Base-by-base conservation (phyloP, 2,888 invertebrate species). In the Pandemis corylana region DNA sequence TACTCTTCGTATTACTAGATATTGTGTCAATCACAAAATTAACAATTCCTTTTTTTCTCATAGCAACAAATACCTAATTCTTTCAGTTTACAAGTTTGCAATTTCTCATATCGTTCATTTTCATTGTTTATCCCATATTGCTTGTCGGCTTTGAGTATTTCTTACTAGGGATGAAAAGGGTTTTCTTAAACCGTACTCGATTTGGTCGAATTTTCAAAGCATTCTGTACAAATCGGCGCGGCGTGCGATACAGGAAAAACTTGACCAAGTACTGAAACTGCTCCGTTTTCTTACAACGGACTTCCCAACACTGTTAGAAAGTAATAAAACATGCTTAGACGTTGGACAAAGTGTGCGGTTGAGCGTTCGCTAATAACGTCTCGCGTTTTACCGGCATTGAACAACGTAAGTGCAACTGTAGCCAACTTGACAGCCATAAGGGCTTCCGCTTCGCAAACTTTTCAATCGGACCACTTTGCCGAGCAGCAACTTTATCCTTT, bases 381-480 rank as follows among this genome's bases (percentile, higher is more conserved):
- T 71, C 44, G 36, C 76, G 77, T 76, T 77, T 78, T 79, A 76
- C 64, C 72, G 80, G 82, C 83, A 78, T 77, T 72, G 61, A 80
- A 83, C 81, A 82, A 76, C 71, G 72, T 77, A 78, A 85, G 83
- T 86, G 87, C 87, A 88, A 82, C 61, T 83, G 78, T 75, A 80
- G 81, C 82, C 59, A 76, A 84, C 82, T 84, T 82, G 71, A 78
- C 67, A 74, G 79, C 82, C 85, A 79, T 83, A 85, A 88, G 87
- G 86, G 86, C 84, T 86, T 85, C 81, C 82, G 84, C 83, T 80
- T 79, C 77, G 81, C 76, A 83, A 89, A 90, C 87, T 90, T 89
- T 87, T 86, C 89, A 87, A 90, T 90, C 89, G 87, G 76, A 82
- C 83, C 88, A 87, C 86, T 90, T 86, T 83, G 80, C 80, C 80